Evolutionary conservation across 2,888 invertebrate species (phyloP), one percentile per base, ranked within the genome.

Genomic region (Eudemis profundana): DNA sequence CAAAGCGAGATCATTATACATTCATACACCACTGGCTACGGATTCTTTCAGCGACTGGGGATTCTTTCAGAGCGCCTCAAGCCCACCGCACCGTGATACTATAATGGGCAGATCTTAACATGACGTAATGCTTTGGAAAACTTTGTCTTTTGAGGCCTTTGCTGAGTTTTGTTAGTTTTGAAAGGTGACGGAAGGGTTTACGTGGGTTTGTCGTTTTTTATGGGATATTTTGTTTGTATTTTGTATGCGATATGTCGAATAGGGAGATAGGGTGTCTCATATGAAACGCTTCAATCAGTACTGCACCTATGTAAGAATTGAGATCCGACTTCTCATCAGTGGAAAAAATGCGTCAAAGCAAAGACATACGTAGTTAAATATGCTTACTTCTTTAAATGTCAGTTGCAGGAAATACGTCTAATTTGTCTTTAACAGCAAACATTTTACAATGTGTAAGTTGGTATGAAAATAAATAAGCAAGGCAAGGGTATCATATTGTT

Each of bases 51-150:
- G 74, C 81, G 77, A 74, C 66, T 63, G 77, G 77, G 42, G 42
- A 42, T 42, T 29, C 42, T 29, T 44, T 29, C 80, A 82, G 81
- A 82, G 78, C 81, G 79, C 75, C 78, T 75, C 76, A 76, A 69
- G 77, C 69, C 77, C 78, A 88, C 85, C 86, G 84, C 89, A 84
- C 83, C 90, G 90, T 89, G 76, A 83, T 86, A 86, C 81, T 88
- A 90, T 90, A 90, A 90, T 89, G 90, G 88, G 74, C 81, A 73
- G 61, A 66, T 59, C 59, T 54, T 56, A 67, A 63, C 65, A 54
- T 70, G 68, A 69, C 66, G 76, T 78, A 82, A 79, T 73, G 77
- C 75, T 78, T 74, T 74, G 72, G 70, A 75, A 72, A 70, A 75
- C 69, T 70, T 59, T 72, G 71, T 70, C 70, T 72, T 71, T 69